These are phyloP conservation scores for Oreochromis tanganicae DNA, from an alignment of 2,113 vertebrate species.

Conservation along the genomic window DNA sequence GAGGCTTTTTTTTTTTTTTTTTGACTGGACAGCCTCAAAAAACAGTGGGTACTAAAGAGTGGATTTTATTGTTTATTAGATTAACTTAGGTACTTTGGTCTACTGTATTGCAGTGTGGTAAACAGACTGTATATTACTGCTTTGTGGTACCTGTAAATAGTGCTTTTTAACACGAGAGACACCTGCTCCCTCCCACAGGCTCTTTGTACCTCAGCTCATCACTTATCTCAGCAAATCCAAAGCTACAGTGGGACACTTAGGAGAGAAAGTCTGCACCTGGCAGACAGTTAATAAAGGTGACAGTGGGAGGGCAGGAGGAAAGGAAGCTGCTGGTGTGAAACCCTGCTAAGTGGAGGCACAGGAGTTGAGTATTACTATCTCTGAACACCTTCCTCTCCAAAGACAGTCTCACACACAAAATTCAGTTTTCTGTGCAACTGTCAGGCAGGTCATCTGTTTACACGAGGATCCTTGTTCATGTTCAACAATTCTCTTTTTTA, in stretches of 20 bases:
- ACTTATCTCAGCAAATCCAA: slow-evolving; percentile 55
- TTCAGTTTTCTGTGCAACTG: not conserved
- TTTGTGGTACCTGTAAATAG: slow-evolving; percentile 10
- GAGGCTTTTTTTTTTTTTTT: not conserved
- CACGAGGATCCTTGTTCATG: not conserved
- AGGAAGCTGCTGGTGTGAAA: slow-evolving; percentile 30
- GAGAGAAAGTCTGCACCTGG: slow-evolving; percentile 52
- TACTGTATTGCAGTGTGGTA: not conserved
- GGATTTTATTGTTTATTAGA: not conserved
- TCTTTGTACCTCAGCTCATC: slow-evolving; percentile 21
- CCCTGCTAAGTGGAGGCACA: slow-evolving; percentile 29
- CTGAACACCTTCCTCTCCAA: not conserved
- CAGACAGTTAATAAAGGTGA: slow-evolving; percentile 67
- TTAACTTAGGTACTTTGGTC: not conserved
- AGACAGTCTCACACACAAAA: not conserved
- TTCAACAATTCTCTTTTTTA: not conserved
- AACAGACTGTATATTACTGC: not conserved
- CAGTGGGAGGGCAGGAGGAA: slow-evolving; percentile 46
- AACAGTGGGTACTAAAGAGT: not conserved
- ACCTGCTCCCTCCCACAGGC: slow-evolving; percentile 6
- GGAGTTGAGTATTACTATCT: not conserved
- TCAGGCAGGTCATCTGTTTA: not conserved
- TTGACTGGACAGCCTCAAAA: not conserved
- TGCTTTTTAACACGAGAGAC: not conserved
- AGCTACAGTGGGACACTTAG: slow-evolving; percentile 5